Percentiles rank a stretch among this genome's conserved stretches.
Evolutionary conservation across 2,888 invertebrate genomes (phyloP).

Genomic region (Geophilus truncorum): DNA sequence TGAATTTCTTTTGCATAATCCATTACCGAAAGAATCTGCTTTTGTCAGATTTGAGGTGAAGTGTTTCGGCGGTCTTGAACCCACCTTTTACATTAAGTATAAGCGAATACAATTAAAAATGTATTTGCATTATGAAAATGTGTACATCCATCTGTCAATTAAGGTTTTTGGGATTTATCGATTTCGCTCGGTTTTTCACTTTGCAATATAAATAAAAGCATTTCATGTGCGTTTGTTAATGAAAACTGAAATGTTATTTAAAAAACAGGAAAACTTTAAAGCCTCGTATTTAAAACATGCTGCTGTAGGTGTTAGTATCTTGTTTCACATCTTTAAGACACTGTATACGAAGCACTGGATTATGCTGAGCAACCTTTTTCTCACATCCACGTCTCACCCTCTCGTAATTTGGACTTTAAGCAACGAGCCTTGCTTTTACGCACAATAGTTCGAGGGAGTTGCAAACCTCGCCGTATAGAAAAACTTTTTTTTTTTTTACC

Average conservation of each 20-base stretch:
- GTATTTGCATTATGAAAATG: no score
- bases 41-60: background rate
- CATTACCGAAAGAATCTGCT: background rate
- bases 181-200: no score
- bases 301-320: background rate
- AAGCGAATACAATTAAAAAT: no score
- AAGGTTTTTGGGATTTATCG: no score
- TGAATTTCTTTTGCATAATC: background rate
- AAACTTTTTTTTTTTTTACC: background rate
- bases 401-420: background rate
- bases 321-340: background rate
- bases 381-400: background rate
- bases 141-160: no score
- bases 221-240: no score
- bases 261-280: background rate
- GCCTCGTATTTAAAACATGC: background rate
- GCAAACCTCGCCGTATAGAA: background rate
- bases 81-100: background rate
- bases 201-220: no score
- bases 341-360: background rate
- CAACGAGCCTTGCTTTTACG: background rate
- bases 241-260: no score
- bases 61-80: no score
- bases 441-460: background rate
- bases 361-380: background rate